Percentiles rank a stretch among this genome's conserved stretches.
phyloP scores from a whole-genome alignment of 1,140 invertebrate species.

The Drosophila fuyamai region DNA sequence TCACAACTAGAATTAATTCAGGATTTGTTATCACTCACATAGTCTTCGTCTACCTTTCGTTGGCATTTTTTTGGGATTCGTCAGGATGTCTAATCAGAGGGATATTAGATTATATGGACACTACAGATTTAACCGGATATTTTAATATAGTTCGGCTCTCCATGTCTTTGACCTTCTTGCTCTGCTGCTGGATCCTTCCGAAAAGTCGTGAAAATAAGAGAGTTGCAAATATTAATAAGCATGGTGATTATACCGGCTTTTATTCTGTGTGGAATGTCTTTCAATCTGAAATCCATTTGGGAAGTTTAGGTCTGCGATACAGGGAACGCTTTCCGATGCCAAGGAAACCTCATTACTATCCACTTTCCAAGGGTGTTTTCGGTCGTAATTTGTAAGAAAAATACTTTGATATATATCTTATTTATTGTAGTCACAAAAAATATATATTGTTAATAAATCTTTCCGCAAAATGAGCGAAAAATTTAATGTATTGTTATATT shows the following conservation, averaged over 20 bases:
- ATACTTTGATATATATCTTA: too few species aligned
- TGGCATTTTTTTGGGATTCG: not conserved
- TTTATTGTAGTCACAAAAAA: too few species aligned
- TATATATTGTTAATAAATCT: too few species aligned
- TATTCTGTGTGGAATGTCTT: not conserved
- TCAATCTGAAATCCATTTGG: not conserved
- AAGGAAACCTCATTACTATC: not conserved
- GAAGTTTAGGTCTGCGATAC: not conserved
- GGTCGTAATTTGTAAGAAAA: not conserved
- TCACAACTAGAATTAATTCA: not conserved
- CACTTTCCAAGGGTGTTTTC: not conserved
- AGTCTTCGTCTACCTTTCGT: not conserved
- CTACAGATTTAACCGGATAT: not conserved
- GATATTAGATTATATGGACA: not conserved
- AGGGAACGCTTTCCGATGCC: not conserved
- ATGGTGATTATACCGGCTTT: not conserved
- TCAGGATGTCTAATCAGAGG: not conserved
- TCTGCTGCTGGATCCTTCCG: not conserved
- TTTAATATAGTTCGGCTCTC: not conserved
- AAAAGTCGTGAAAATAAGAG: not conserved
- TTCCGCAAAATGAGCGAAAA: too few species aligned
- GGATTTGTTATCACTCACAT: not conserved
- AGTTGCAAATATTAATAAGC: not conserved
- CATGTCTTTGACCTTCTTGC: not conserved
- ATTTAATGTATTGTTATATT: too few species aligned